Evolutionary conservation across 2,113 vertebrate genomes (phyloP).

Genomic region (Cairina moschata): DNA sequence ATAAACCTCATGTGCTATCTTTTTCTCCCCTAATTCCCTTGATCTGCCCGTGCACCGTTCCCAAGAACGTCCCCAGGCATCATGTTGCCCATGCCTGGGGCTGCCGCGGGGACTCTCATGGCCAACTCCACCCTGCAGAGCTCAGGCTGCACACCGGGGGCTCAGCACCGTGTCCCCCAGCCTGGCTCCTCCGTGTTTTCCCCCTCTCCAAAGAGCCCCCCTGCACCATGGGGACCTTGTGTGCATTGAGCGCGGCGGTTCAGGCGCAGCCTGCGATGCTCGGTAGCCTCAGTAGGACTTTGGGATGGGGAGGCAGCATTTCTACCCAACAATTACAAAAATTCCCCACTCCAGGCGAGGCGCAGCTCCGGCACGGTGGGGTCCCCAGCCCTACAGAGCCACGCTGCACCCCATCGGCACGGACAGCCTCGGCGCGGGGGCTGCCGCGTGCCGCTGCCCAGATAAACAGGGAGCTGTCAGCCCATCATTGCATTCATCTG

Average conservation of each 20-base stretch:
- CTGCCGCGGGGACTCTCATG: accelerated
- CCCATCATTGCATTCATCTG: neutral
- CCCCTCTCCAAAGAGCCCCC: neutral
- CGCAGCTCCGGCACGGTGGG: neutral
- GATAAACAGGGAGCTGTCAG: neutral
- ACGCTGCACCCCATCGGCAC: neutral
- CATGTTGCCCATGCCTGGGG: accelerated
- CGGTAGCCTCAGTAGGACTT: neutral
- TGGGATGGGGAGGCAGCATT: neutral
- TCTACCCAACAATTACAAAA: neutral
- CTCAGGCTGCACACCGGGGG: neutral
- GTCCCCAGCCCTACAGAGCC: neutral
- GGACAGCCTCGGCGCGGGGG: neutral
- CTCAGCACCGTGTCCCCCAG: neutral
- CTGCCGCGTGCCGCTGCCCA: neutral
- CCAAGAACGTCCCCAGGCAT: neutral
- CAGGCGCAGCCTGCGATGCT: neutral
- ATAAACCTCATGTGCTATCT: accelerated
- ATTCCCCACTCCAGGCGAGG: accelerated
- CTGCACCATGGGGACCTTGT: neutral
- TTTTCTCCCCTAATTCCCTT: neutral
- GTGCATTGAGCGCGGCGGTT: too few relatives aligned
- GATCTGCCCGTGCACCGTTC: neutral
- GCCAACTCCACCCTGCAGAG: neutral
- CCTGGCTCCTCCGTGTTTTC: neutral